These are phyloP conservation scores for Orthonychiurus folsomi DNA, from an alignment of 2,888 invertebrate species.

Conservation along the genomic window DNA sequence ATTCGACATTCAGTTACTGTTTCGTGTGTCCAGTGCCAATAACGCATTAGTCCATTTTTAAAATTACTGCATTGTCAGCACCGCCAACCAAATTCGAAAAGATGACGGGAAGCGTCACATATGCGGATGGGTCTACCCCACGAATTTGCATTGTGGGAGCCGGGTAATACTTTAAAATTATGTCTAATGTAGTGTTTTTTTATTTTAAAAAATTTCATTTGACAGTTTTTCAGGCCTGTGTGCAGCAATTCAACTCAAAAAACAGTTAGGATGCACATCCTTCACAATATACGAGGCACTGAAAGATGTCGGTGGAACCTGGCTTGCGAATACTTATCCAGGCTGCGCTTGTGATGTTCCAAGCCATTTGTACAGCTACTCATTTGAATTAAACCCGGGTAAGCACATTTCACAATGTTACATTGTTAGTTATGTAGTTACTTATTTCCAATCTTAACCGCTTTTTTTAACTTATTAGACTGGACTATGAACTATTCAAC, in stretches of 20 bases:
- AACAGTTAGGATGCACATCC: conserved; percentile 23
- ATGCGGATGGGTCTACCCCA: not conserved
- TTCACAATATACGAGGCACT: conserved; percentile 31
- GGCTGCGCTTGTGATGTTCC: conserved; percentile 23
- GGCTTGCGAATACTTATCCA: conserved; percentile 30
- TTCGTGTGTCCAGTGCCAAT: too few relatives aligned
- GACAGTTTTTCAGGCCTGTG: conserved; percentile 27
- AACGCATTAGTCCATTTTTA: too few relatives aligned
- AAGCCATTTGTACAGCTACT: conserved; percentile 26
- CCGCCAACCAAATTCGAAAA: too few relatives aligned
- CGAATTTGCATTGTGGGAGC: not conserved
- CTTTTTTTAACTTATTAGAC: conserved; percentile 22
- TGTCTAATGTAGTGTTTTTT: not conserved
- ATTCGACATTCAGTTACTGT: not conserved
- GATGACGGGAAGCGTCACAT: too few relatives aligned
- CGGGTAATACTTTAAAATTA: not conserved
- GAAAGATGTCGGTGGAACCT: conserved; percentile 33
- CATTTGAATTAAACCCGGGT: conserved; percentile 22
- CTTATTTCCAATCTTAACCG: conserved; percentile 1
- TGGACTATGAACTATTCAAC: conserved; percentile 25
- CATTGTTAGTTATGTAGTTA: too few relatives aligned
- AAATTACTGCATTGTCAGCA: too few relatives aligned
- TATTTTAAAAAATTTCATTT: not conserved
- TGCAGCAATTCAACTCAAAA: conserved; percentile 30
- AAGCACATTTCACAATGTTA: too few relatives aligned